Conservation (phyloP, 2,113 vertebrate species). For the Thalassarche chlororhynchos region DNA sequence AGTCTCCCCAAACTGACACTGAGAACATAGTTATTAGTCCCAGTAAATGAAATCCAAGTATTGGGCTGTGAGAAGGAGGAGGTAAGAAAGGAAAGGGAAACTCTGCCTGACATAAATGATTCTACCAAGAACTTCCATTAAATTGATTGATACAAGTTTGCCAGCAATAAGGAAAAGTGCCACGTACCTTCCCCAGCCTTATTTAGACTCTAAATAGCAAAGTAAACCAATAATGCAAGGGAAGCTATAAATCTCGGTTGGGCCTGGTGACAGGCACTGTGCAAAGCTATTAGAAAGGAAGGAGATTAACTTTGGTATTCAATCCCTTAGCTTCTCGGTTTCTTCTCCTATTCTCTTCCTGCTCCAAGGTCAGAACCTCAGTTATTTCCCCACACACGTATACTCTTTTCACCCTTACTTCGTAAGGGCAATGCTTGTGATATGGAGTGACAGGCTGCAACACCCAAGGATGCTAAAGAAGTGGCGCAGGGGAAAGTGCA, state of each 20-base stretch:
- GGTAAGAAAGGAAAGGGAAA: neutral
- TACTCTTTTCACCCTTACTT: neutral
- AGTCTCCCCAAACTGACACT: neutral
- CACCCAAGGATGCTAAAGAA: neutral
- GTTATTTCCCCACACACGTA: neutral
- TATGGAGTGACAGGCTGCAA: neutral
- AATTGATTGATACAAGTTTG: slow-evolving; percentile 54
- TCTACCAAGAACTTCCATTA: slow-evolving; percentile 39
- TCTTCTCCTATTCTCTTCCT: neutral
- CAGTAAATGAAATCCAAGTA: neutral
- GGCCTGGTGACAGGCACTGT: slow-evolving; percentile 15
- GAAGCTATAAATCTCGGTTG: slow-evolving; percentile 53
- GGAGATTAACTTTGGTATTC: slow-evolving; percentile 12
- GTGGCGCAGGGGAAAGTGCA: fast-evolving
- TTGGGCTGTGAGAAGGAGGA: neutral
- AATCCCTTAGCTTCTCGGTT: neutral
- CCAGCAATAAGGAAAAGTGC: slow-evolving; percentile 5
- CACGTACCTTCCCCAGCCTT: neutral
- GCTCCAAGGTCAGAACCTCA: neutral
- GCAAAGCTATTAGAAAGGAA: slow-evolving; percentile 44
- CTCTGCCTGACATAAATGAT: slow-evolving; percentile 11
- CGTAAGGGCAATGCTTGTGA: neutral
- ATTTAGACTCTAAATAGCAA: slow-evolving; percentile 50
- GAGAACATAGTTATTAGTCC: neutral
- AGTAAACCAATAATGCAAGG: slow-evolving; percentile 48